phyloP scores from a whole-genome alignment of 2,888 invertebrate species.

The Crematogaster levior region DNA sequence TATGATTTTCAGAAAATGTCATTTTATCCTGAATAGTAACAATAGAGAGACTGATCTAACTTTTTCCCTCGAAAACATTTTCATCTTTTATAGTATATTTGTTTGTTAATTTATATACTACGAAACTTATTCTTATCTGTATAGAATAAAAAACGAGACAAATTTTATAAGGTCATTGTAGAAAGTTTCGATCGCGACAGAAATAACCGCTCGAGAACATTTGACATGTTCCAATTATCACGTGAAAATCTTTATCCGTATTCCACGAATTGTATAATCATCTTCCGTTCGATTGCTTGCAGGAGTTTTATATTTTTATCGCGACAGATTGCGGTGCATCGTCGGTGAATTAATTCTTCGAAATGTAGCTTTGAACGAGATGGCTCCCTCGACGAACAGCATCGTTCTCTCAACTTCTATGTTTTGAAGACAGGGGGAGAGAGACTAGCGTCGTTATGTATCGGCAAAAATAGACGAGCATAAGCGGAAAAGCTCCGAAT shows the following conservation, averaged over 20 bases:
- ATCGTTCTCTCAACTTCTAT: background rate
- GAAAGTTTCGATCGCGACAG: background rate
- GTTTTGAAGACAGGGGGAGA: background rate
- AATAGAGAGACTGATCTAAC: background rate
- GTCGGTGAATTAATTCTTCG: conserved; percentile 61
- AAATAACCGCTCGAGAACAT: background rate
- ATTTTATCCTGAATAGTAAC: conserved; percentile 13
- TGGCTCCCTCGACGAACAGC: background rate
- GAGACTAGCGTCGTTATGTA: conserved; percentile 7
- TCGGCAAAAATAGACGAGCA: conserved; percentile 45
- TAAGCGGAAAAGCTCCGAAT: conserved; percentile 34
- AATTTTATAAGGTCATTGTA: background rate
- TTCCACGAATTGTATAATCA: conserved; percentile 1
- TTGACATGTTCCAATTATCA: conserved; percentile 12
- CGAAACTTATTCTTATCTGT: background rate
- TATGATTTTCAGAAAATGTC: background rate
- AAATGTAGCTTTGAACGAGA: conserved; percentile 46
- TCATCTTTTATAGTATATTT: background rate
- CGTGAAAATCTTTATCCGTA: background rate
- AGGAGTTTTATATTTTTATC: conserved; percentile 55
- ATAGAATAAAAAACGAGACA: background rate
- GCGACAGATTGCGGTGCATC: conserved; percentile 31
- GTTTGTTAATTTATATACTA: background rate
- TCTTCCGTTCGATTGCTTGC: conserved; percentile 13
- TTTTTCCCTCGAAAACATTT: background rate